Evolutionary conservation across 2,797 vertebrate species (phyloP).

Genomic region (Pangasius mekongensis): DNA sequence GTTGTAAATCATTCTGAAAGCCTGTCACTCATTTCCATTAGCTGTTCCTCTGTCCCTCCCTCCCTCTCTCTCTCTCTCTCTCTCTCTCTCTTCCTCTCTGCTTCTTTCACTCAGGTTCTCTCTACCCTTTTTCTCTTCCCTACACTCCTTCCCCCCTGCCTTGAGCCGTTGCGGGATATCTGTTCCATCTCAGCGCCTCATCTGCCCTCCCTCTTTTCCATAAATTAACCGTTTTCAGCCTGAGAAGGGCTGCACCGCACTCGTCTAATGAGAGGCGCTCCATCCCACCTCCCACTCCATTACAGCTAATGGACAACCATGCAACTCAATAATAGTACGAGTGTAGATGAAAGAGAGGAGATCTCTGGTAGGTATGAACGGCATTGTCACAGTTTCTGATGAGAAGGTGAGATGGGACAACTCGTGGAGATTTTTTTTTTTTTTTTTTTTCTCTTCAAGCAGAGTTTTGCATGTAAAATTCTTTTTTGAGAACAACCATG

Average conservation of each 20-base stretch:
- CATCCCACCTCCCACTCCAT: conserved; percentile 73
- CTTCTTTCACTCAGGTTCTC: conserved; percentile 53
- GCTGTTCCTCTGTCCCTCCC: conserved; percentile 81
- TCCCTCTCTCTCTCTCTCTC: conserved; percentile 49
- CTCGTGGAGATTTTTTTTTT: not conserved
- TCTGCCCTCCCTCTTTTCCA: conserved; percentile 79
- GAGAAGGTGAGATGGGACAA: not conserved
- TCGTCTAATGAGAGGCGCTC: conserved; percentile 60
- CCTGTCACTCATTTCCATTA: conserved; percentile 99
- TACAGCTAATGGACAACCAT: conserved; percentile 71
- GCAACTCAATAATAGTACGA: conserved; percentile 56
- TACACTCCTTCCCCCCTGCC: conserved; percentile 63
- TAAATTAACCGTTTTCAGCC: conserved; percentile 80
- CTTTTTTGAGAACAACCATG: too few relatives aligned
- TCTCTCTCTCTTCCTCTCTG: not conserved
- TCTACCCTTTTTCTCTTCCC: conserved; percentile 12
- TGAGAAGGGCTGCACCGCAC: conserved; percentile 60
- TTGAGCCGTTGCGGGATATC: conserved; percentile 75
- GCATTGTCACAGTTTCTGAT: not conserved
- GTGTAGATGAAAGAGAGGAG: conserved; percentile 60
- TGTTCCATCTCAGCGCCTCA: conserved; percentile 76
- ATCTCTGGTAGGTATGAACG: not conserved
- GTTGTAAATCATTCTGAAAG: conserved; percentile 99
- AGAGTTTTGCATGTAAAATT: not conserved
- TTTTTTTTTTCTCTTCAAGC: not conserved